Base-by-base conservation (phyloP, 2,888 invertebrate genomes). In the Apamea anceps region DNA sequence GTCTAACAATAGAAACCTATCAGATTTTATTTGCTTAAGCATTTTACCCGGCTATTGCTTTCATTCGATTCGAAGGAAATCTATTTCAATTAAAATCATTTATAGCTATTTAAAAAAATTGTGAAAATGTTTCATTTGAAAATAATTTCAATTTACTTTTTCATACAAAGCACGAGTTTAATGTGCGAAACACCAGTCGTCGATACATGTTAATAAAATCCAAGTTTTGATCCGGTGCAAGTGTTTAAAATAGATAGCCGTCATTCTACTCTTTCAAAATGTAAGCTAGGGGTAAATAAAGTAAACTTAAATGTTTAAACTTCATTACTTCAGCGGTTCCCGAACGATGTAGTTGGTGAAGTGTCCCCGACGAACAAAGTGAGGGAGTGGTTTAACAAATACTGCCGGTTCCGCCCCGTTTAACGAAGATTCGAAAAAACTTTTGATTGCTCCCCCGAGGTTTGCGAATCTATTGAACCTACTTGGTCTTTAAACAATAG, bases 321-420 rank as follows among this genome's bases (percentile, higher is more conserved):
- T 82, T 87, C 79, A 86, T 72, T 66, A 48, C 57, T 81, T 42
- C 28, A 28, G 57, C 57, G 51, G 54, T 77, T 77, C n/a, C 37
- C 54, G 32, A 65, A 68, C 68, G 45, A 70, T 42, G 48, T 67
- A 73, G 75, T 77, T 77, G 63, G 60, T 71, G 76, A 72, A 80
- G 74, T 80, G 78, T 83, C 77, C 18, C 32, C 65, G 45, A 81
- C 6, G 7, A 79, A 78, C 68, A 60, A 75, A 77, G 72, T 71
- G 57, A 65, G 70, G 37, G 37, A 71, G 62, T 18, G 67, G 65
- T 79, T 79, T 77, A 82, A 85, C 85, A 82, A 87, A 82, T 82
- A 76, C 73, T 77, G 37, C 18, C 51, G 77, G 78, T 80, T 80
- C 42, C 72, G n/a, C 65, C 57, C 60, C 70, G 66, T 65, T 79